phyloP scores from a whole-genome alignment of 1,140 invertebrate species.

The Aphelinus certus region DNA sequence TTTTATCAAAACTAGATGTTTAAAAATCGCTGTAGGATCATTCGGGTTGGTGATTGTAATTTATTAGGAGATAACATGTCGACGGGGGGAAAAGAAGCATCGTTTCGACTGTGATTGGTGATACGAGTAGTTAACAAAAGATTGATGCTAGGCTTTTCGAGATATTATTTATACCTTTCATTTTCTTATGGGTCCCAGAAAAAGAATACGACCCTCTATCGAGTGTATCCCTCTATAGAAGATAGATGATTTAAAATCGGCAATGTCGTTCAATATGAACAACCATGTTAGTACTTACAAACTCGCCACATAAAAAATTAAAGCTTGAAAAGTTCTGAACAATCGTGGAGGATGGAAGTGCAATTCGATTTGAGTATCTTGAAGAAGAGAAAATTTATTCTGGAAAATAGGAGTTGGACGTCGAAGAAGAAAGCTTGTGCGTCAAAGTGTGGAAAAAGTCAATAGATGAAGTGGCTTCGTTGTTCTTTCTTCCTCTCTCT shows the following conservation, averaged over 20 bases:
- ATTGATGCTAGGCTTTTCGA: conserved; percentile 2
- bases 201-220: no score
- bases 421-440: background rate
- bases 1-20: no score
- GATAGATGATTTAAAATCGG: no score
- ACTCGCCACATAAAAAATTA: no score
- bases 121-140: conserved; percentile 4
- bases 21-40: conserved; percentile 1
- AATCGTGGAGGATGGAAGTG: no score
- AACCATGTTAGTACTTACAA: no score
- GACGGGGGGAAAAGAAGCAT: conserved; percentile 6
- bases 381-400: no score
- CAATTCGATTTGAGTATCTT: no score
- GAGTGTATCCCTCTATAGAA: no score
- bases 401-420: no score
- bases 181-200: background rate
- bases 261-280: no score
- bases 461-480: background rate
- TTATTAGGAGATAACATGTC: conserved; percentile 16
- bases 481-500: conserved; percentile 9
- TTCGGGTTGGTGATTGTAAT: conserved; percentile 23
- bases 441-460: background rate
- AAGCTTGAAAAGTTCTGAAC: no score
- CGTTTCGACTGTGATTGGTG: background rate
- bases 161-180: conserved; percentile 3